A percentile compares a stretch with the other conserved stretches of the same genome.
These are phyloP conservation scores for Equus przewalskii DNA, from an alignment of 2,113 vertebrate species.

Conservation along the genomic window DNA sequence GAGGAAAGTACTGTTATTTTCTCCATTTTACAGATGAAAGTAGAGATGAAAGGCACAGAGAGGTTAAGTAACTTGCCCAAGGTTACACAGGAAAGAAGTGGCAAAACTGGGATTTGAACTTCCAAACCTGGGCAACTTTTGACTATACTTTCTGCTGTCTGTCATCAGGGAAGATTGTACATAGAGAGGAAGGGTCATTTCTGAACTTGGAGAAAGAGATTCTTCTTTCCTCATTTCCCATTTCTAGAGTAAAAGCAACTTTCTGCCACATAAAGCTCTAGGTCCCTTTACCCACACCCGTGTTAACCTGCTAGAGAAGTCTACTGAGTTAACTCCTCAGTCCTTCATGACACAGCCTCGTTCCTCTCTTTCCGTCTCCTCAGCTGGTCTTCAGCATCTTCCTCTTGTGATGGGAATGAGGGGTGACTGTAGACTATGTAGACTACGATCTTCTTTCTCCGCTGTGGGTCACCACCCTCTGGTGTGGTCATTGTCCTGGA, in stretches of 20 bases:
- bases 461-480: background rate
- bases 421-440: too few species aligned
- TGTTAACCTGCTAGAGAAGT: background rate
- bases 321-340: background rate
- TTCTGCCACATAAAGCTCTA: background rate
- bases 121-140: background rate
- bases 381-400: background rate
- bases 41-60: conserved; percentile 6
- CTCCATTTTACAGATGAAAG: background rate
- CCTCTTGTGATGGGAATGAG: background rate
- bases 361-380: background rate
- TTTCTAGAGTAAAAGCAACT: background rate
- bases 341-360: background rate
- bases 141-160: background rate
- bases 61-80: background rate
- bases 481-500: background rate
- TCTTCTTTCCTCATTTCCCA: background rate
- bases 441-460: background rate
- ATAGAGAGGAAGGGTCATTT: background rate
- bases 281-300: background rate
- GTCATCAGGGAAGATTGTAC: background rate
- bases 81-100: conserved; percentile 30
- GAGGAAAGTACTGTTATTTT: background rate
- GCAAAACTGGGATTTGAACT: background rate
- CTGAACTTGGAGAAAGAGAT: background rate